phyloP scores from a whole-genome alignment of 2,113 vertebrate genomes.

The Lichenostomus cassidix region DNA sequence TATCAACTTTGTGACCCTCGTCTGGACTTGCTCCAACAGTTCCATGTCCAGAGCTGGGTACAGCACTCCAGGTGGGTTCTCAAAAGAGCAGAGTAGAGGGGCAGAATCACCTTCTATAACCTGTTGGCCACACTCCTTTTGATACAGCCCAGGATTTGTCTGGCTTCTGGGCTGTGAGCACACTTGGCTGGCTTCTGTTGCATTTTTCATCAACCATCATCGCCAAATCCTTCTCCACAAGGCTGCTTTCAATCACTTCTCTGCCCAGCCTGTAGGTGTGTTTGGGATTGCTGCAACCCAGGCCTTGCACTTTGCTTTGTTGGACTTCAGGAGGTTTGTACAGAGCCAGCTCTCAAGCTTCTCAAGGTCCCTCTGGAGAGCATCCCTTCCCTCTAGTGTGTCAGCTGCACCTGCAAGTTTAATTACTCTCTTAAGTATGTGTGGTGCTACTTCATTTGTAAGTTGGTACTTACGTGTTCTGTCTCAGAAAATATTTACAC shows the following conservation, averaged over 20 bases:
- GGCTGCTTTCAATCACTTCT: neutral
- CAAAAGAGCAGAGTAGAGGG: neutral
- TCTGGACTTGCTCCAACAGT: neutral
- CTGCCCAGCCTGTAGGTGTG: neutral
- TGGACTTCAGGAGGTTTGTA: neutral
- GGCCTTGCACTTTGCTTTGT: neutral
- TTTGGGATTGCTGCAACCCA: neutral
- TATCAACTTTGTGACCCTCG: accelerated
- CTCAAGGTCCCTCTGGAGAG: neutral
- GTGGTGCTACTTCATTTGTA: neutral
- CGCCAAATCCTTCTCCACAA: neutral
- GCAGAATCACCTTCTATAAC: neutral
- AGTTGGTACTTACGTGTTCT: neutral
- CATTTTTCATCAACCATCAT: neutral
- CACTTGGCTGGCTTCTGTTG: neutral
- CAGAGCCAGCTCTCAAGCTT: neutral
- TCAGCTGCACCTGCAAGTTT: neutral
- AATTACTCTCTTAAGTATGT: neutral
- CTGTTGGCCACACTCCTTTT: neutral
- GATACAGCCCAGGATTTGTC: neutral
- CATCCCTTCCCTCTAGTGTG: accelerated
- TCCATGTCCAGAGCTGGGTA: neutral
- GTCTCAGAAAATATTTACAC: neutral
- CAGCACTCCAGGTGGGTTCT: neutral
- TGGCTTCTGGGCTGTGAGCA: neutral